A percentile compares a stretch with the other conserved stretches of the same genome.
phyloP scores from a whole-genome alignment of 35 echinoderm and acorn worm species.

The Holothuria glaberrima region DNA sequence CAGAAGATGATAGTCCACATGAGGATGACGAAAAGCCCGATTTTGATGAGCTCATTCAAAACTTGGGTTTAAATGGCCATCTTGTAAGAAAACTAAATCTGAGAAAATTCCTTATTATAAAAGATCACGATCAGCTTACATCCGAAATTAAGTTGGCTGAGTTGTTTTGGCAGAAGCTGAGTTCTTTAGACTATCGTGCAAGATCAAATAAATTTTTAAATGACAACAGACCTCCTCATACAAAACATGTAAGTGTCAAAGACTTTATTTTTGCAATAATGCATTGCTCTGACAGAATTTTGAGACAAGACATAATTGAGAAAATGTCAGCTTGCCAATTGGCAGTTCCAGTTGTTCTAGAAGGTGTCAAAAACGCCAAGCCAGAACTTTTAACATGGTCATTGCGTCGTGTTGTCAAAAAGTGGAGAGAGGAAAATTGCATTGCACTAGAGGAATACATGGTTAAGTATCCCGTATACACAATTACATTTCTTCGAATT shows the following conservation, averaged over 20 bases:
- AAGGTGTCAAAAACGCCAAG: neutral
- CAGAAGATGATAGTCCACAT: neutral
- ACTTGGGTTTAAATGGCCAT: too few relatives aligned
- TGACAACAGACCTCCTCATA: too few relatives aligned
- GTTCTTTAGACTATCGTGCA: neutral
- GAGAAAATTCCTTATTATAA: neutral
- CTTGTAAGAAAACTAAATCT: neutral
- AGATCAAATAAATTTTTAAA: neutral
- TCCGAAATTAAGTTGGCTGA: neutral
- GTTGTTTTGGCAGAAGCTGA: conserved; percentile 18
- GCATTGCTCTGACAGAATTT: conserved; percentile 22
- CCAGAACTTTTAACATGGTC: conserved; percentile 1
- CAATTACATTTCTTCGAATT: neutral
- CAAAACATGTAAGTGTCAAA: neutral
- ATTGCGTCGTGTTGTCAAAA: conserved; percentile 5
- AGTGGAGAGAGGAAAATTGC: neutral
- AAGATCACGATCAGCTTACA: neutral
- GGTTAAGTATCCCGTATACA: neutral
- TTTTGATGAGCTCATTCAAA: neutral
- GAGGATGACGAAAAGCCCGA: neutral
- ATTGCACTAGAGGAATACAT: neutral
- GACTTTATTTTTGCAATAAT: conserved; percentile 15
- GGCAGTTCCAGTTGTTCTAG: conserved; percentile 3
- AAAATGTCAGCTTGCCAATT: conserved; percentile 29
- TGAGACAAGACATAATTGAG: conserved; percentile 1